Base-by-base conservation (phyloP, 2,888 invertebrate species). In the Eupithecia vulgata region DNA sequence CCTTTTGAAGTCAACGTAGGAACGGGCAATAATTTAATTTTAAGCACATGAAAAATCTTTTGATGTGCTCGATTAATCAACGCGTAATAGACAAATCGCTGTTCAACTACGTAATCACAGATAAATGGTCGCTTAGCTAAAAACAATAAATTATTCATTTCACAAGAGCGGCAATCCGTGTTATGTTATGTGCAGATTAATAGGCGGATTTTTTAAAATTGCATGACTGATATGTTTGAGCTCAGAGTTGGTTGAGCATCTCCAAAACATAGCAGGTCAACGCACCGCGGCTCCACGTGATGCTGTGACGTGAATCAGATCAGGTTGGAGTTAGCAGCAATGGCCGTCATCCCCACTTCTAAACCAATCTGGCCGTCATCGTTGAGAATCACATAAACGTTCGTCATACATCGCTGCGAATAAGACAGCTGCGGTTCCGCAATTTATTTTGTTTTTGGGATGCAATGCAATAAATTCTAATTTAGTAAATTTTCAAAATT, bases 261-360 rank as follows among this genome's bases (percentile, higher is more conserved):
- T 90, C 91, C 91, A 93, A 94, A 94, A 94, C 93, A 93, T 80
- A 80, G 81, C 85, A 84, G 94, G 93, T 93, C 94, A 93, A 89
- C 84, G 94, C 85, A 86, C 93, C 84, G 80, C 66, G 82, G 81
- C 81, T 84, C 84, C 92, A 92, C 92, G 93, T 94, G 94, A 94
- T 85, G 78, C 83, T 83, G 85, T 91, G 91, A 91, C 91, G 92
- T 85, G 82, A 83, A 82, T 82, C 79, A 80, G 74, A 82, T 82
- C 79, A 80, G 74, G 76, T 75, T 67, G 76, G 77, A 78, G 81
- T 78, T 80, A 80, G 80, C 76, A 84, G 81, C 85, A 82, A 86
- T 87, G 81, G 82, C 83, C 87, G 85, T 84, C 87, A 86, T 87
- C 83, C 81, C 79, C 79, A 80, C 83, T 82, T 82, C 84, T 85